These are phyloP conservation scores for Euura saliciscinereae DNA, from an alignment of 1,140 invertebrate species.

Conservation along the genomic window DNA sequence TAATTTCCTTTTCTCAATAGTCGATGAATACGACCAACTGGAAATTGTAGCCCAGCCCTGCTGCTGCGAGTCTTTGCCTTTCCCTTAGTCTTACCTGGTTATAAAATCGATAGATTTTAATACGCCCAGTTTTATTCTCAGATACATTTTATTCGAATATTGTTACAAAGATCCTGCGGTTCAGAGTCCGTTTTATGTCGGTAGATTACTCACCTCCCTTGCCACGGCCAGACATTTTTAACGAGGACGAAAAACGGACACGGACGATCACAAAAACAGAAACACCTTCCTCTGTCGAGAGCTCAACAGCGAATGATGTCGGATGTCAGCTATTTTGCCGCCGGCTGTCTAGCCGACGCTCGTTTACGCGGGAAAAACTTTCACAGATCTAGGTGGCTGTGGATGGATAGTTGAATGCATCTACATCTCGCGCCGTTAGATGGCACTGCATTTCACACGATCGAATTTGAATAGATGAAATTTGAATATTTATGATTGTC, in stretches of 20 bases:
- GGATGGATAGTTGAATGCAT: background rate
- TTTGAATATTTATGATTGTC: too few species aligned
- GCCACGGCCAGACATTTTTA: constrained; percentile 42
- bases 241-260: background rate
- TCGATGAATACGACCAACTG: constrained; percentile 67
- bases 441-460: too few species aligned
- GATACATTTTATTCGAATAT: background rate
- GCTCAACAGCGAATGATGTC: constrained; percentile 26
- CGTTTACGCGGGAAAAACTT: constrained; percentile 36
- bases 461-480: too few species aligned
- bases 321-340: constrained; percentile 40
- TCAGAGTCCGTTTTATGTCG: background rate
- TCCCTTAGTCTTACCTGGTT: constrained; percentile 55
- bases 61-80: constrained; percentile 66
- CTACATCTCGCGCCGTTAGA: too few species aligned
- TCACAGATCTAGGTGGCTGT: background rate
- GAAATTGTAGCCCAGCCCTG: constrained; percentile 73
- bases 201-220: constrained; percentile 38
- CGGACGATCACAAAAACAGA: background rate
- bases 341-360: constrained; percentile 28
- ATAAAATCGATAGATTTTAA: background rate
- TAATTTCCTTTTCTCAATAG: constrained; percentile 70
- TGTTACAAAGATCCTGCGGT: too few species aligned
- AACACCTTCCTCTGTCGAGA: background rate
- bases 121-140: background rate